phyloP scores from a whole-genome alignment of 2,888 invertebrate species.

The Aromia moschata region DNA sequence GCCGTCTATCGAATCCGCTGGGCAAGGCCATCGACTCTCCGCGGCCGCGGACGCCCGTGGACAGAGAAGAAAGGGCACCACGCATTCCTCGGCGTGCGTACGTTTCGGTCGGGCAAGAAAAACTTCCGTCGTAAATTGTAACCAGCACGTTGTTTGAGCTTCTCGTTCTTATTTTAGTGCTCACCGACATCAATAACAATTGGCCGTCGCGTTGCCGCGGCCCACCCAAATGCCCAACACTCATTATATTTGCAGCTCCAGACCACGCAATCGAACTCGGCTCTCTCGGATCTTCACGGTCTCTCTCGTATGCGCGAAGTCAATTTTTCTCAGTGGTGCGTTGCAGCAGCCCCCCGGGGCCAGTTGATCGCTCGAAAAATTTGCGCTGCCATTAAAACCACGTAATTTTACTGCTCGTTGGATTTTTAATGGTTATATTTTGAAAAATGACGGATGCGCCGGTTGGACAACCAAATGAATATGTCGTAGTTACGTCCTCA shows the following conservation, averaged over 20 bases:
- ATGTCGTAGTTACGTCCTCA: no score
- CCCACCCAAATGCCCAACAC: constrained; percentile 26
- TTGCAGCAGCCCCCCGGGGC: no score
- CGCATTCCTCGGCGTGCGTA: constrained; percentile 32
- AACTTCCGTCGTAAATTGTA: constrained; percentile 34
- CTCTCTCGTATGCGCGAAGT: no score
- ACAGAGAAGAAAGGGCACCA: constrained; percentile 14
- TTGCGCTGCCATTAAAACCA: no score
- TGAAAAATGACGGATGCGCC: background rate
- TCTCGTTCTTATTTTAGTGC: constrained; percentile 42
- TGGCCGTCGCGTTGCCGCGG: constrained; percentile 32
- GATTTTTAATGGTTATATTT: no score
- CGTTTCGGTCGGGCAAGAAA: constrained; percentile 26
- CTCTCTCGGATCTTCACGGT: no score
- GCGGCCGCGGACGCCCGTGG: constrained; percentile 7
- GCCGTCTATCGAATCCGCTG: background rate
- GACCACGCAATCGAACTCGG: background rate
- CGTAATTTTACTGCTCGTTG: no score
- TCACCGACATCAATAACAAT: constrained; percentile 41
- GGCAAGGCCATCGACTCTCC: background rate
- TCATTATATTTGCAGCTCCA: constrained; percentile 19
- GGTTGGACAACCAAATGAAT: no score
- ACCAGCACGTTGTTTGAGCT: constrained; percentile 36
- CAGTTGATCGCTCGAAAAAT: no score
- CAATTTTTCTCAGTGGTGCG: no score